Evolutionary conservation across 2,797 vertebrate genomes (phyloP), one percentile per base, ranked within the genome.

Genomic region (Kryptolebias ocellatus): DNA sequence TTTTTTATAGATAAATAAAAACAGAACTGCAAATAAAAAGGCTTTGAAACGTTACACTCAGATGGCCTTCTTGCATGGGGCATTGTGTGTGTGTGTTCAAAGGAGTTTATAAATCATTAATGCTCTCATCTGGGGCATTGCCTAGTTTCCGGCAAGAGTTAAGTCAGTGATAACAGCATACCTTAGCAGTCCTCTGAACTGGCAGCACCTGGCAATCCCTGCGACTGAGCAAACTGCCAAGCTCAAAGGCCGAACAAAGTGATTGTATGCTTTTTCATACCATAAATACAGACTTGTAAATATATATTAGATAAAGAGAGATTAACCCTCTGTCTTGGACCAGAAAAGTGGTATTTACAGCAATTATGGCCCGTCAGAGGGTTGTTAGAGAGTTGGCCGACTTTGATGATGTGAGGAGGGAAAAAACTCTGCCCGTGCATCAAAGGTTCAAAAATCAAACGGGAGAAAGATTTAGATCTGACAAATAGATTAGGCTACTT

Each of bases 81-180:
- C 58, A 28, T 53, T 64, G 65, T 63, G 53, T 50, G 61, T 65
- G 81, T 49, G 45, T 44, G 29, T 63, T 70, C 60, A 82, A 79
- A 77, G 42, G 44, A 68, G 71, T 81, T 83, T 61, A 91, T 91
- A 65, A 92, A 91, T 91, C 84, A 92, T 92, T 92, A 73, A 91
- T 90, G 72, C 20, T 74, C 71, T 72, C 67, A 50, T 51, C 56
- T 65, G 80, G 78, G 86, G 78, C 73, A 3, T 61, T 79, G 77
- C 76, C 72, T 70, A 27, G 63, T 74, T 80, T 81, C 63, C 37
- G 46, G 72, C 68, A 64, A 0, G 15, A 61, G 67, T 60, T 78
- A 56, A 77, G 74, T 71, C 44, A 54, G 50, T 73, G 81, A 89
- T 89, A 83, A 90, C 60, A 60, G 80, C 86, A 80, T 79, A 61